Base-by-base conservation (phyloP, 2,797 vertebrate genomes). In the Gila robusta region DNA sequence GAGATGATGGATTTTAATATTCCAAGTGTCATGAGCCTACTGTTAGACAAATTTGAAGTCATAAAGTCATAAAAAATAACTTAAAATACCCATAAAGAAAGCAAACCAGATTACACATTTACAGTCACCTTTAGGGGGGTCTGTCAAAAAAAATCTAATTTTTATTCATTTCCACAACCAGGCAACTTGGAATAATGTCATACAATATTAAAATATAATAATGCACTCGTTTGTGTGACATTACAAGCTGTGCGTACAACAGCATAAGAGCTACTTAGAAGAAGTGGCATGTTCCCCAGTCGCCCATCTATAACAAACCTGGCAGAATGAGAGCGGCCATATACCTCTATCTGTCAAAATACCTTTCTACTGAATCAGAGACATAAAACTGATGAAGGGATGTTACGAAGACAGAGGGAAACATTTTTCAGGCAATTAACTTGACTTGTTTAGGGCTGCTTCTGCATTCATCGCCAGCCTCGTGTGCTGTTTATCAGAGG, bases 361-460 rank as follows among this genome's bases (percentile, higher is more conserved):
- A 67, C 28, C 26, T 85, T 83, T 81, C 2, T 8, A 16, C 59
- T 76, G n/a, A 56, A 86, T 72, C 49, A 23, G 76, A 86, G 66
- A 83, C 62, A 76, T 69, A 79, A 76, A 47, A 86, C 19, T 59
- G 49, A 69, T 19, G 54, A 79, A 73, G 28, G 44, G 32, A 79
- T 66, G 91, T 86, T 67, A 14, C 37, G 82, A 91, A 90, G 88
- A 91, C 26, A 89, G 86, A 87, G 87, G 92, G 91, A 90, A 91
- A 83, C 49, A 92, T 91, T 91, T 93, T 92, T 91, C 92, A 90
- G 92, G 93, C 92, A 93, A 94, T 94, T 94, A 94, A 93, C 91
- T 87, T 77, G 64, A 90, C 89, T 91, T 79, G 80, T 87, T 90
- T 90, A 86, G 86, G 90, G 79, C 90, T 90, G 81, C 87, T 32